Base-by-base conservation (phyloP, 1,140 invertebrate genomes). In the Coenobita brevimanus region DNA sequence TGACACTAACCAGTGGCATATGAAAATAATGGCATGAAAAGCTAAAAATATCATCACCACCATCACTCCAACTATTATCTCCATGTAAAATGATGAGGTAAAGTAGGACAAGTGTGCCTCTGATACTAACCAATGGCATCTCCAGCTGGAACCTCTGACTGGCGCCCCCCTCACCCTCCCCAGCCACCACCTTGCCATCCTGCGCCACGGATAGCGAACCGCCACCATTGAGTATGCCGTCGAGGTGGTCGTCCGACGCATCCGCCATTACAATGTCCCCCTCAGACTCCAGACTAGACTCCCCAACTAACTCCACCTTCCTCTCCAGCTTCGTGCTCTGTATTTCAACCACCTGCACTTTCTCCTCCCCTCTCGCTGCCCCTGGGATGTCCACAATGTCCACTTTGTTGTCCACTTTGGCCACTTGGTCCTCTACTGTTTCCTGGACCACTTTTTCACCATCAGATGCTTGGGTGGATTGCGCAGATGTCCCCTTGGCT, bases 91-190 rank as follows among this genome's bases (percentile, higher is more conserved):
- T 15, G 27, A 69, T 15, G 27, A 13, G 27, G 27, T 30, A 13
- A 17, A 36, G 27, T 15, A 69, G 17, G 27, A 15, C 17, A 27
- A 30, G 64, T 30, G 64, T 30, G 27, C 24, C 13, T 30, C 24
- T 75, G 10, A 21, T 10, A 81, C 79, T 41, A 30, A 81, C 79
- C 33, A 81, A 13, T 21, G 79, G 79, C 79, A 81, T 81, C 24
- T 81, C 79, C 50, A 81, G 50, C 30, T 81, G 50, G 62, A 64
- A 81, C n/a, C 60, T 60, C n/a, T 24, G 10, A 27, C 36, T n/a
- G 10, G 30, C 50, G 17, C 36, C 79, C 60, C n/a, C 60, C 73
- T n/a, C 73, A 30, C 41, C 73, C 41, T n/a, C 36, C 73, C n/a
- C 38, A 30, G 17, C 67, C 67, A 33, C 67, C 67, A 13, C 67